Evolutionary conservation across 2,113 vertebrate genomes (phyloP).

Genomic region (Leptobrachium ailaonicum): DNA sequence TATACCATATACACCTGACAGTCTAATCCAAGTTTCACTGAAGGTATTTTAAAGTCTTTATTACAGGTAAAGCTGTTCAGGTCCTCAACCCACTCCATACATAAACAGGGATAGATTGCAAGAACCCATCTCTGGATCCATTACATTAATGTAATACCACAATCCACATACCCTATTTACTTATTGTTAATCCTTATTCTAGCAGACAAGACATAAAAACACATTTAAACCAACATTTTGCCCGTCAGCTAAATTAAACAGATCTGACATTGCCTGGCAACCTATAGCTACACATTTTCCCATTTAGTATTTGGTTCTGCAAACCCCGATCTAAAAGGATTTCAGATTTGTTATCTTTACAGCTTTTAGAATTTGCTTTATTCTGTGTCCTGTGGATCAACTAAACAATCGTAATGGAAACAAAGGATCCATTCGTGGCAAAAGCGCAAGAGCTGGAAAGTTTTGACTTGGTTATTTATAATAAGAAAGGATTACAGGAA

Average conservation of each 20-base stretch:
- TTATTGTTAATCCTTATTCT: background rate
- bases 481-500: conserved; percentile 31
- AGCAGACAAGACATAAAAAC: conserved; percentile 7
- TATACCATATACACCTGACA: too few relatives aligned
- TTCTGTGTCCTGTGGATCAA: background rate
- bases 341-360: conserved; percentile 4
- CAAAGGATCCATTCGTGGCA: background rate
- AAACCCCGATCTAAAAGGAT: conserved; percentile 6
- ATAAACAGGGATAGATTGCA: too few relatives aligned
- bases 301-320: background rate
- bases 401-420: conserved; percentile 32
- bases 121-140: too few relatives aligned
- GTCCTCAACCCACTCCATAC: too few relatives aligned
- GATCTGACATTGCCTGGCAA: conserved; percentile 9
- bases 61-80: too few relatives aligned
- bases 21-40: too few relatives aligned
- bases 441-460: conserved; percentile 6
- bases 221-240: conserved; percentile 19
- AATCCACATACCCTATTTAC: too few relatives aligned
- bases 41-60: too few relatives aligned
- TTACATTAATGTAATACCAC: too few relatives aligned
- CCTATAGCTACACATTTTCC: background rate
- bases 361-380: conserved; percentile 2
- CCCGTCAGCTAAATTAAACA: conserved; percentile 24
- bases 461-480: conserved; percentile 15